phyloP scores from a whole-genome alignment of 1,140 invertebrate genomes.

The Drosophila sulfurigaster region DNA sequence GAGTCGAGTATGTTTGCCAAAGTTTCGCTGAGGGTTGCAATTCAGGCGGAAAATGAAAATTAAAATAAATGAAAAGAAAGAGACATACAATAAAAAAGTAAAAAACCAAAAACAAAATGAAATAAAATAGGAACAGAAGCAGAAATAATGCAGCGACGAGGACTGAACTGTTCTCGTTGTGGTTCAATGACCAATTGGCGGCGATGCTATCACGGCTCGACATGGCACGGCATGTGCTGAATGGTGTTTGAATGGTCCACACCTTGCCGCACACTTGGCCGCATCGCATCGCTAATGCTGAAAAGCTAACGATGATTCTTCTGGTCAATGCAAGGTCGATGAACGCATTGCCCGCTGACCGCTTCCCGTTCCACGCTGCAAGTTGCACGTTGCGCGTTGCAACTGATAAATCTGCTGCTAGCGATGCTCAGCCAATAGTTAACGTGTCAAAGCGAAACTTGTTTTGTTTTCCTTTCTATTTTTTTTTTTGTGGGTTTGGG shows the following conservation, averaged over 20 bases:
- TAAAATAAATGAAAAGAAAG: constrained; percentile 27
- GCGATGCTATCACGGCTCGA: constrained; percentile 29
- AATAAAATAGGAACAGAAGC: constrained; percentile 1
- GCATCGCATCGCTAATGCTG: constrained; percentile 18
- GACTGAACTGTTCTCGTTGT: constrained; percentile 2
- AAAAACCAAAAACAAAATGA: constrained; percentile 1
- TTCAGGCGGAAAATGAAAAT: constrained; percentile 42
- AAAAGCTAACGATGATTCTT: constrained; percentile 32
- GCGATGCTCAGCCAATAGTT: constrained; percentile 43
- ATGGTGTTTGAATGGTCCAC: constrained; percentile 22
- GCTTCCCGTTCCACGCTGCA: constrained; percentile 12
- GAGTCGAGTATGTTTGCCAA: constrained; percentile 45
- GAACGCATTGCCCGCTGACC: constrained; percentile 55
- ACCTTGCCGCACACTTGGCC: constrained; percentile 16
- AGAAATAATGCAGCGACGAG: constrained; percentile 15
- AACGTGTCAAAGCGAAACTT: constrained; percentile 43
- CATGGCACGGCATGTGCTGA: not conserved
- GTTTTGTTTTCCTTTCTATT: constrained; percentile 11
- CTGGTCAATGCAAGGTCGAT: constrained; percentile 71
- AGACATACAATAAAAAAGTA: constrained; percentile 15
- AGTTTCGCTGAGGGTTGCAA: constrained; percentile 47
- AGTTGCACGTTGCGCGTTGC: constrained; percentile 9
- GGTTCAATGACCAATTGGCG: constrained; percentile 48
- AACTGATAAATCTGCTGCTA: constrained; percentile 28
- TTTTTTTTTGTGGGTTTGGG: not conserved